Conservation (phyloP, 2,888 invertebrate species). For the Dicranocentrus wangi region DNA sequence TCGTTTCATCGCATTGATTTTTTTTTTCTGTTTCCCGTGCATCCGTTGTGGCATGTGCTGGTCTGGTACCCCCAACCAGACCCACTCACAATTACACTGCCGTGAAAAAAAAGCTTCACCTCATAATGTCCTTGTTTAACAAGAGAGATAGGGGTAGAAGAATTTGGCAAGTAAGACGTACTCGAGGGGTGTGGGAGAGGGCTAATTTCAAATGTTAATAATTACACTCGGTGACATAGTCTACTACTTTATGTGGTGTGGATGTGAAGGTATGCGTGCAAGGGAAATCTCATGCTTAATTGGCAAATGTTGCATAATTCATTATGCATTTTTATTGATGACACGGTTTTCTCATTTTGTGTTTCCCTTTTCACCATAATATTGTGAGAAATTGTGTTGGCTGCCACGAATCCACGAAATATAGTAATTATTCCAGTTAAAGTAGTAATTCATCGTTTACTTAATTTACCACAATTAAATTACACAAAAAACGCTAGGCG, state of each 20-base stretch:
- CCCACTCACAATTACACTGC: neutral
- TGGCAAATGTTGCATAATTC: conserved; percentile 37
- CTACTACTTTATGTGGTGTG: conserved; percentile 1
- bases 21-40: conserved; percentile 5
- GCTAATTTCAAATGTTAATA: conserved; percentile 49
- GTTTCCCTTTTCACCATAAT: conserved; percentile 15
- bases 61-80: neutral
- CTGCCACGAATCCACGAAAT: too few species aligned
- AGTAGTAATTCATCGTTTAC: too few species aligned
- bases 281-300: conserved; percentile 34
- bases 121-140: conserved; percentile 38
- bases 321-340: conserved; percentile 4
- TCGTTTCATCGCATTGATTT: neutral
- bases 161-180: conserved; percentile 44
- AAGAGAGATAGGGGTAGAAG: conserved; percentile 12
- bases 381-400: too few species aligned
- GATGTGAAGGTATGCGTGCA: neutral
- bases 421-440: too few species aligned
- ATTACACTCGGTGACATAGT: conserved; percentile 43
- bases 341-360: conserved; percentile 23
- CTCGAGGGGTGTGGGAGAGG: conserved; percentile 9
- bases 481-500: too few species aligned
- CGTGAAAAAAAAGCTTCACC: neutral
- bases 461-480: too few species aligned
- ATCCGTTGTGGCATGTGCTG: neutral